Conservation (phyloP, 2,888 invertebrate genomes). For the Mayetiola destructor region DNA sequence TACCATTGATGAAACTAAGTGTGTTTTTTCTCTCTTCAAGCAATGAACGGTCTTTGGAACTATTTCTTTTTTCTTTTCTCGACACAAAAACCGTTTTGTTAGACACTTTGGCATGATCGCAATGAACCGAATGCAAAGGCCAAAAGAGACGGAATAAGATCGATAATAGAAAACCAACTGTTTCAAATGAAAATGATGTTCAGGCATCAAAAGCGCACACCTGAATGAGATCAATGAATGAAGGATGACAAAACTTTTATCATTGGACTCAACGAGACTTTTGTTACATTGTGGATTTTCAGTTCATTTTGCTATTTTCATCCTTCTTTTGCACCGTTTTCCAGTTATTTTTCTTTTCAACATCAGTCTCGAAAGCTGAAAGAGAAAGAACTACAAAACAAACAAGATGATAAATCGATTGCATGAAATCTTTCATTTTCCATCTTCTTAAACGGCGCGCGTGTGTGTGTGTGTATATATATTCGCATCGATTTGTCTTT, state of each 20-base stretch:
- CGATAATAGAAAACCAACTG: background rate
- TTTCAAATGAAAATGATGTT: background rate
- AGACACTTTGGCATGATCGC: constrained; percentile 7
- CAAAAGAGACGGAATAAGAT: background rate
- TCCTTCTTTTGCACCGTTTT: background rate
- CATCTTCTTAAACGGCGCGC: too few species aligned
- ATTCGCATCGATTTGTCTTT: constrained; percentile 8
- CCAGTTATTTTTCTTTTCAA: background rate
- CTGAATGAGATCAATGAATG: constrained; percentile 11
- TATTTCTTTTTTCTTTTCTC: background rate
- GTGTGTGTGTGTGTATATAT: background rate
- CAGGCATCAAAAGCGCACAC: constrained; percentile 5
- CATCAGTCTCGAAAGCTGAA: background rate
- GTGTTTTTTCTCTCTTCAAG: too few species aligned
- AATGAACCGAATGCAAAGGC: too few species aligned
- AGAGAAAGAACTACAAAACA: too few species aligned
- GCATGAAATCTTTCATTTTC: too few species aligned
- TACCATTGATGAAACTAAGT: too few species aligned
- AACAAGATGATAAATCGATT: constrained; percentile 8
- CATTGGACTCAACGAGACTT: background rate
- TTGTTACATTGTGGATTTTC: background rate
- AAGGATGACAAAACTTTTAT: constrained; percentile 11
- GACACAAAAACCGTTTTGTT: background rate
- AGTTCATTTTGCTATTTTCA: background rate
- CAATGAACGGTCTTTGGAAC: background rate